A percentile compares a stretch with the other conserved stretches of the same genome.
Evolutionary conservation across 2,113 vertebrate species (phyloP).

Genomic region (Misgurnus anguillicaudatus): DNA sequence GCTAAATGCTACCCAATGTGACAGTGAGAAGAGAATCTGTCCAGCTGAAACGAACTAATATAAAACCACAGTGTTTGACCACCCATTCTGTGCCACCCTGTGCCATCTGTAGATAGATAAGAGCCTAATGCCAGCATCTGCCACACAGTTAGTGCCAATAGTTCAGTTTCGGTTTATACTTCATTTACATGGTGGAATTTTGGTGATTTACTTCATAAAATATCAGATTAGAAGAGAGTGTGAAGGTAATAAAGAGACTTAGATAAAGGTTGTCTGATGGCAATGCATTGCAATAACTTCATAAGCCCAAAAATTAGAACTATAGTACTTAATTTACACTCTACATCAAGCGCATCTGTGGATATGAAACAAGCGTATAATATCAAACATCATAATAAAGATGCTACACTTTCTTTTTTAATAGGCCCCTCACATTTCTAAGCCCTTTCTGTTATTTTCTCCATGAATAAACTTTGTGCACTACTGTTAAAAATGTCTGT

Average conservation of each 20-base stretch:
- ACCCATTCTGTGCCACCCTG: slow-evolving; percentile 46
- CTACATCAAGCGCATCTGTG: no score
- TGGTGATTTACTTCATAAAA: not conserved
- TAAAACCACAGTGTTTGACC: slow-evolving; percentile 46
- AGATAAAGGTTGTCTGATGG: no score
- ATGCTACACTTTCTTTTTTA: no score
- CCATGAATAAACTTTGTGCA: no score
- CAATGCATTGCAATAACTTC: no score
- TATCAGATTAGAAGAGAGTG: not conserved
- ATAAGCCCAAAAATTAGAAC: no score
- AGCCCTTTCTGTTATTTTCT: no score
- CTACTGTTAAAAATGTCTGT: no score
- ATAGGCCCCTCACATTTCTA: no score
- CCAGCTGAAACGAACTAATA: slow-evolving; percentile 32
- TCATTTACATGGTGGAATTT: not conserved
- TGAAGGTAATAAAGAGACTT: not conserved
- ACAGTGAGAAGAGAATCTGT: slow-evolving; percentile 8
- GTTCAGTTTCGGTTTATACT: slow-evolving; percentile 31
- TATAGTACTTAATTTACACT: no score
- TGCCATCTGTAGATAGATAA: slow-evolving; percentile 44
- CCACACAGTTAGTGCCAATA: slow-evolving; percentile 33
- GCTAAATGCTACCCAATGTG: not conserved
- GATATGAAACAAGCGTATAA: no score
- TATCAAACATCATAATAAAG: no score
- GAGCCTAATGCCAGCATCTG: slow-evolving; percentile 50